phyloP scores from a whole-genome alignment of 2,797 vertebrate genomes.

The Gymnoscopelus braueri region DNA sequence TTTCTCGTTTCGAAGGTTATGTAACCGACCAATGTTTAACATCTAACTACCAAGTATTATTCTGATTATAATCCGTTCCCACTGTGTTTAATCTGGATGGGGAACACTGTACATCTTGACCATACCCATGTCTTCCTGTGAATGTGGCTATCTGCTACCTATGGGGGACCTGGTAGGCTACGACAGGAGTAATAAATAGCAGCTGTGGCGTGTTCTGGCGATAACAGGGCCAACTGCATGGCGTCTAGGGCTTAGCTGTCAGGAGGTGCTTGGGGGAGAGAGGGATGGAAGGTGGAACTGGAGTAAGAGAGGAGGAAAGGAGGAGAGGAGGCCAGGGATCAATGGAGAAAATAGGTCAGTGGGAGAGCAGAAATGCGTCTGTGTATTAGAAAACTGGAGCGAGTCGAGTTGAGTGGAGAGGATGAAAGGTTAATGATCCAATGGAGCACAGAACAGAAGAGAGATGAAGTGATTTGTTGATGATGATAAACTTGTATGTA shows the following conservation, averaged over 20 bases:
- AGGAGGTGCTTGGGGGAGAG: conserved; percentile 29
- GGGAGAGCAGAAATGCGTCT: conserved; percentile 45
- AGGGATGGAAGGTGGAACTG: conserved; percentile 1
- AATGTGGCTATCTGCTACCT: conserved; percentile 13
- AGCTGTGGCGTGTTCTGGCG: conserved; percentile 25
- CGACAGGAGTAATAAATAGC: conserved; percentile 64
- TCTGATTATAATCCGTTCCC: too few species aligned
- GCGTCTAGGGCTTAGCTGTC: conserved; percentile 49
- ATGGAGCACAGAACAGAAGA: conserved; percentile 5
- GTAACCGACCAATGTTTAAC: too few species aligned
- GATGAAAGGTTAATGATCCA: conserved; percentile 9
- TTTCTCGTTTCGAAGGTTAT: too few species aligned
- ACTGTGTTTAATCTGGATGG: not conserved
- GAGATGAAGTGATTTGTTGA: not conserved
- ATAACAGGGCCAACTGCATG: conserved; percentile 57
- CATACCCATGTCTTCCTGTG: not conserved
- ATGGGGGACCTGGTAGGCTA: conserved; percentile 48
- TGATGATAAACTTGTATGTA: too few species aligned
- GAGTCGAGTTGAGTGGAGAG: conserved; percentile 25
- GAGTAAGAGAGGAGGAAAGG: conserved; percentile 19
- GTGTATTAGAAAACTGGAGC: conserved; percentile 17
- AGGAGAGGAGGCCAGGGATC: conserved; percentile 42
- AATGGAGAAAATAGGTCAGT: conserved; percentile 57
- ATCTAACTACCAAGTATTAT: too few species aligned
- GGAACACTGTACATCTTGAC: not conserved